Evolutionary conservation across 2,888 invertebrate species (phyloP).

Genomic region (Cephus sareptanus): DNA sequence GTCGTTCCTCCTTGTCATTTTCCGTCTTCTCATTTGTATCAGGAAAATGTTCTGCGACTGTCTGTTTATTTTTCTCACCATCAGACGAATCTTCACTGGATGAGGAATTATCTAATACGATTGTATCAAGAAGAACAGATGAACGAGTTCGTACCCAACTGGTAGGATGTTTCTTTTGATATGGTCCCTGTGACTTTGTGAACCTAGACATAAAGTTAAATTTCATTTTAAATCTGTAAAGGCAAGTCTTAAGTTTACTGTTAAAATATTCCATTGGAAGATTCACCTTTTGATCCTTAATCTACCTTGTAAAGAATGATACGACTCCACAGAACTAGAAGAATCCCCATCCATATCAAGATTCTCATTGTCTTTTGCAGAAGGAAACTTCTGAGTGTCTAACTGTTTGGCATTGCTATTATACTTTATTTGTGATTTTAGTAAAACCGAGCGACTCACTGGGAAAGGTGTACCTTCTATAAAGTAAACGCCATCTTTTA

Average conservation of each 20-base stretch:
- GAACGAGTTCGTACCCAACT: conserved; percentile 2
- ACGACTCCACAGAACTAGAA: not conserved
- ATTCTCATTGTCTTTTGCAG: not conserved
- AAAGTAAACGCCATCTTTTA: not conserved
- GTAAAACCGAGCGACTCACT: conserved; percentile 40
- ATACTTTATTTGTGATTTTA: conserved; percentile 38
- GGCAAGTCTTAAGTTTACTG: not conserved
- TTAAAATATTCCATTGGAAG: not conserved
- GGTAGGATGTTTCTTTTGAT: not conserved
- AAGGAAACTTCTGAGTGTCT: conserved; percentile 14
- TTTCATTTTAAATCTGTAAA: not conserved
- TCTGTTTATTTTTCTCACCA: conserved; percentile 12
- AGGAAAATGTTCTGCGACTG: conserved; percentile 34
- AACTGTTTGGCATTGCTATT: conserved; percentile 20
- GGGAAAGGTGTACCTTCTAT: conserved; percentile 49
- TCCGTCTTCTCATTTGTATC: conserved; percentile 19
- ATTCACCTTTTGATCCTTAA: not conserved
- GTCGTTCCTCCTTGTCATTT: not conserved
- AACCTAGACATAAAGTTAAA: not conserved
- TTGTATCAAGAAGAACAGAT: conserved; percentile 20
- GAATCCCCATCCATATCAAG: not conserved
- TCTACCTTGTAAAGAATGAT: not conserved
- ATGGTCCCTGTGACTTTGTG: not conserved
- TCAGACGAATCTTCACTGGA: conserved; percentile 10
- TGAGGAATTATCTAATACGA: conserved; percentile 30